A percentile compares a stretch with the other conserved stretches of the same genome.
Evolutionary conservation across 92 coral and sea anemone species (phyloP).

Genomic region (Chrysogorgia sp.): DNA sequence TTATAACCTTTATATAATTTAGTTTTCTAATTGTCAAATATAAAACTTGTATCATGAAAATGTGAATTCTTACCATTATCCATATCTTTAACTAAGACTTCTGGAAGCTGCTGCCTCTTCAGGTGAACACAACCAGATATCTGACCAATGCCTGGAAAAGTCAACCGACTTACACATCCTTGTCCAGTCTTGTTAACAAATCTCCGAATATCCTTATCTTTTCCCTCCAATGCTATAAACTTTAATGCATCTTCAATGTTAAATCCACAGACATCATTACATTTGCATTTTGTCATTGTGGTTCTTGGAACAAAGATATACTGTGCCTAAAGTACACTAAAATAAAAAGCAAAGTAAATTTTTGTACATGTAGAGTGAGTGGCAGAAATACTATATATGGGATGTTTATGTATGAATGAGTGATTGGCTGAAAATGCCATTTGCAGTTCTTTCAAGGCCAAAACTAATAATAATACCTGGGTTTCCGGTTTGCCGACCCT

Average conservation of each 20-base stretch:
- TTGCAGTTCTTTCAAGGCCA: too few relatives aligned
- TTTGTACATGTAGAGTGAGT: too few relatives aligned
- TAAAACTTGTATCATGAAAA: background rate
- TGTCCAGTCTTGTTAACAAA: constrained; percentile 6
- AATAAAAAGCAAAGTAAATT: background rate
- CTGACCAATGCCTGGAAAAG: constrained; percentile 32
- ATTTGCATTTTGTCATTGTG: constrained; percentile 26
- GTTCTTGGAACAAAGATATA: constrained; percentile 3
- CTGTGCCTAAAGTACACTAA: constrained; percentile 15
- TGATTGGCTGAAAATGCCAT: too few relatives aligned
- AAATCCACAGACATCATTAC: constrained; percentile 43
- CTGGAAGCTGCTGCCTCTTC: constrained; percentile 10
- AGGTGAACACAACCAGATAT: constrained; percentile 34
- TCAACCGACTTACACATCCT: constrained; percentile 24
- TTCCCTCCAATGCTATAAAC: background rate
- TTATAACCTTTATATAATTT: too few relatives aligned
- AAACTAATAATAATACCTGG: too few relatives aligned
- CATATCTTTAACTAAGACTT: background rate
- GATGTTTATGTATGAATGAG: too few relatives aligned
- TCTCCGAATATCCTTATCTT: constrained; percentile 1
- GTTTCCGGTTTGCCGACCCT: too few relatives aligned
- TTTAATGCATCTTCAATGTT: background rate
- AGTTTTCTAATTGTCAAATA: too few relatives aligned
- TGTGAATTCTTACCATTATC: constrained; percentile 20
- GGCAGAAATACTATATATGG: too few relatives aligned